A percentile compares a stretch with the other conserved stretches of the same genome.
phyloP scores from a whole-genome alignment of 2,797 vertebrate genomes.

The Enteromius viviparus region DNA sequence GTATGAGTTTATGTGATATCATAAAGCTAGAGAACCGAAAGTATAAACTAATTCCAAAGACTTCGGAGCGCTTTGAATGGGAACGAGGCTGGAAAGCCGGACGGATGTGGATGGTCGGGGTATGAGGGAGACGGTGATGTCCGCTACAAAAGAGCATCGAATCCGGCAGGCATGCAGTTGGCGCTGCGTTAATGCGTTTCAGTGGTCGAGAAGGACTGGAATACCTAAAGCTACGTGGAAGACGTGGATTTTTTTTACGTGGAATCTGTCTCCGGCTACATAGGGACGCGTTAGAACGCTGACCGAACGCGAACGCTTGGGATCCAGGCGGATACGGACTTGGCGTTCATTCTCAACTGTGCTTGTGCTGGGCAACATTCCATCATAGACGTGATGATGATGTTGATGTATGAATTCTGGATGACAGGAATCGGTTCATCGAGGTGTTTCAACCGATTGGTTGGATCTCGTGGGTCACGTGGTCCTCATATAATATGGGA shows the following conservation, averaged over 20 bases:
- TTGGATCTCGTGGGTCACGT: slow-evolving; percentile 73
- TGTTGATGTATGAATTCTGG: slow-evolving; percentile 64
- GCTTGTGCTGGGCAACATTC: slow-evolving; percentile 55
- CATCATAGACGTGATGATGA: slow-evolving; percentile 61
- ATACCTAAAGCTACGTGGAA: slow-evolving; percentile 17
- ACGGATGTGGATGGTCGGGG: slow-evolving; percentile 64
- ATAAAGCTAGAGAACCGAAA: slow-evolving; percentile 99
- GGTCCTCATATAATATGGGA: slow-evolving; percentile 66
- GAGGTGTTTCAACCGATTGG: slow-evolving; percentile 73
- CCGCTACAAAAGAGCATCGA: slow-evolving; percentile 63
- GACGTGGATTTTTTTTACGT: slow-evolving; percentile 17
- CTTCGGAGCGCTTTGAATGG: slow-evolving; percentile 69
- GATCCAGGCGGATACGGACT: slow-evolving; percentile 11
- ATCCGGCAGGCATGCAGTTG: slow-evolving; percentile 48
- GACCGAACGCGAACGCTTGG: slow-evolving; percentile 51
- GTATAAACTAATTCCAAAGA: slow-evolving; percentile 86
- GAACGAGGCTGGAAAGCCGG: slow-evolving; percentile 51
- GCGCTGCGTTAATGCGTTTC: slow-evolving; percentile 25
- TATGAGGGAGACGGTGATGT: slow-evolving; percentile 59
- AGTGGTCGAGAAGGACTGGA: slow-evolving; percentile 22
- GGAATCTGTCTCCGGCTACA: slow-evolving; percentile 19
- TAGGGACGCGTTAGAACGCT: slow-evolving; percentile 34
- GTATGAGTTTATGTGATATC: slow-evolving; percentile 91
- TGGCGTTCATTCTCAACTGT: slow-evolving; percentile 36
- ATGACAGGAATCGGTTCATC: slow-evolving; percentile 66